These are phyloP conservation scores for Leptinotarsa tumamoca DNA, from an alignment of 2,888 invertebrate genomes.

Conservation along the genomic window DNA sequence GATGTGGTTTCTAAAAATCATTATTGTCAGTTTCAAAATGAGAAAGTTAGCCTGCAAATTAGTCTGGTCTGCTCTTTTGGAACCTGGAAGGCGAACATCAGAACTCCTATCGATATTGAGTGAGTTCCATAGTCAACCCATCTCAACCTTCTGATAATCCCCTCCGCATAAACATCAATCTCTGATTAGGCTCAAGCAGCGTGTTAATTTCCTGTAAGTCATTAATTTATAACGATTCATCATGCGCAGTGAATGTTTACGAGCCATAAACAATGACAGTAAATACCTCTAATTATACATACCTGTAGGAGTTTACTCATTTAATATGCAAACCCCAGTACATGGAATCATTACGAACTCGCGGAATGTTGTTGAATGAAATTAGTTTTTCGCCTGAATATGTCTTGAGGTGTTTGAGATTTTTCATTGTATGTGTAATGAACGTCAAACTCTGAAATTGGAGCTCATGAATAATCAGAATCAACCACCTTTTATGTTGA, in stretches of 20 bases:
- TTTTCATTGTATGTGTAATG: neutral
- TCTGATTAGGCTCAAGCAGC: neutral
- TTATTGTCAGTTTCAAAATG: no score
- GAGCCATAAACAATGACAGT: conserved; percentile 34
- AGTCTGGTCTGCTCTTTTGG: no score
- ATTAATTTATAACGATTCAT: conserved; percentile 37
- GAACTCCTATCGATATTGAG: no score
- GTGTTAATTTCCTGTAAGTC: conserved; percentile 24
- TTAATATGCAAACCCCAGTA: conserved; percentile 34
- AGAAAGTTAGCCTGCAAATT: no score
- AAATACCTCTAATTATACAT: conserved; percentile 34
- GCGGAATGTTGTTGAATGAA: neutral
- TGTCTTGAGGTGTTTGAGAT: neutral
- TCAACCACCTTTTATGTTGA: neutral
- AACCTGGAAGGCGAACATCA: no score
- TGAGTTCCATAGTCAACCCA: neutral
- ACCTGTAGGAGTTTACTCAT: conserved; percentile 33
- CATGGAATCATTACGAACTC: conserved; percentile 21
- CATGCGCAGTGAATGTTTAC: conserved; percentile 27
- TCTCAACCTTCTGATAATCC: neutral
- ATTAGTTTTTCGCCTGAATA: conserved; percentile 6
- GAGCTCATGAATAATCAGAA: neutral
- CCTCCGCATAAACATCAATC: neutral
- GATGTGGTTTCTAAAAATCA: no score
- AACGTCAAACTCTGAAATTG: neutral